Conservation (phyloP, 2,113 vertebrate genomes). For the Thinocorus orbignyianus region DNA sequence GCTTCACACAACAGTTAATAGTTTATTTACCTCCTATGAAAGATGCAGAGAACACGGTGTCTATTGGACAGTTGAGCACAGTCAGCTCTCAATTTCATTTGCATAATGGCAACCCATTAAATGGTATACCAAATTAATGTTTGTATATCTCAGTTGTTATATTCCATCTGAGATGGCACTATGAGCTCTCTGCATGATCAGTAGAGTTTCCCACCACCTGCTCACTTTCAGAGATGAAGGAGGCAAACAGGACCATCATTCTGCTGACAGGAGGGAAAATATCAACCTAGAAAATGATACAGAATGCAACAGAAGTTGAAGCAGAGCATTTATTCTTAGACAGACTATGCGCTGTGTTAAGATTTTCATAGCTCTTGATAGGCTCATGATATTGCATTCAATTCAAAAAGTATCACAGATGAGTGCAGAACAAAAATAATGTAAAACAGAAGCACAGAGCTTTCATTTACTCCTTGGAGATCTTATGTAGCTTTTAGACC, state of each 20-base stretch:
- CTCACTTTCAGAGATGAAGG: neutral
- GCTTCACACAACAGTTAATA: neutral
- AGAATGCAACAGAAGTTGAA: neutral
- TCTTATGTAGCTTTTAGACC: neutral
- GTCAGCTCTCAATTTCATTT: neutral
- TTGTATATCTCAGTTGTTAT: neutral
- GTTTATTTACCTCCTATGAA: neutral
- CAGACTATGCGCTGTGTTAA: neutral
- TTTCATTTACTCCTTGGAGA: neutral
- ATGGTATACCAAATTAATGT: neutral
- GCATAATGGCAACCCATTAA: neutral
- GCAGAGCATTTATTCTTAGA: neutral
- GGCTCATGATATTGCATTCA: fast-evolving
- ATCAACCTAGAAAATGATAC: neutral
- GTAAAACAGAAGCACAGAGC: neutral
- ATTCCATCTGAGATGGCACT: neutral
- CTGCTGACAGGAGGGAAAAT: neutral
- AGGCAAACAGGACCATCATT: neutral
- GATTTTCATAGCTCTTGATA: neutral
- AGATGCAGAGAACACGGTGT: neutral
- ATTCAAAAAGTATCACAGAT: neutral
- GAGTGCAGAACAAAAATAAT: neutral
- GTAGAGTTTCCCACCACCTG: neutral
- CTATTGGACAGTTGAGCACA: neutral
- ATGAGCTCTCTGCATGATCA: neutral